Evolutionary conservation across 2,888 invertebrate species (phyloP).

Genomic region (Dicranocentrus wangi): DNA sequence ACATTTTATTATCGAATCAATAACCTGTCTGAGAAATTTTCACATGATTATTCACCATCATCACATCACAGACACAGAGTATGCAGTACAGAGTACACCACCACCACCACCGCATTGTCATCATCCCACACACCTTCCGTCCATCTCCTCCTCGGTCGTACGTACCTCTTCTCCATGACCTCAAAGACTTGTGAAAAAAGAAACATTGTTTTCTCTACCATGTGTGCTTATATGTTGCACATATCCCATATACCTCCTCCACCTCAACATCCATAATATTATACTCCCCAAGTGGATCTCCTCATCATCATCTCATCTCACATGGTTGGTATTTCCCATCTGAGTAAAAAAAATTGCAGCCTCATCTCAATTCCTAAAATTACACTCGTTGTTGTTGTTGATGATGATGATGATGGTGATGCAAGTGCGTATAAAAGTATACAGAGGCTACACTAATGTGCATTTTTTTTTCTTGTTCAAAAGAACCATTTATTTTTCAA

Average conservation of each 20-base stretch:
- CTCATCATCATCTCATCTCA: no score
- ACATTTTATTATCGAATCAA: slow-evolving; percentile 28
- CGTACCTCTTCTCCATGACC: slow-evolving; percentile 24
- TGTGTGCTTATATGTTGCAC: not conserved
- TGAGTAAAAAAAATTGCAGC: slow-evolving; percentile 8
- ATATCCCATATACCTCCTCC: no score
- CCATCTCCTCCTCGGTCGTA: not conserved
- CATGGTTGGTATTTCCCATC: no score
- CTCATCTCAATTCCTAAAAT: slow-evolving; percentile 8
- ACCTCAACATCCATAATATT: no score
- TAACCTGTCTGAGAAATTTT: slow-evolving; percentile 31
- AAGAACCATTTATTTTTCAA: slow-evolving; percentile 31
- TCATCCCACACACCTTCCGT: not conserved
- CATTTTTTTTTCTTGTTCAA: slow-evolving; percentile 2
- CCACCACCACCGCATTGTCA: slow-evolving; percentile 2
- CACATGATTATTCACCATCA: slow-evolving; percentile 19
- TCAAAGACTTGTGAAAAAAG: slow-evolving; percentile 16
- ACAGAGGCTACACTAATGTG: slow-evolving; percentile 4
- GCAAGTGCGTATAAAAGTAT: slow-evolving; percentile 1
- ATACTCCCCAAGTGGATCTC: no score
- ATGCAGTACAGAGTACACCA: no score
- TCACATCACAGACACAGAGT: not conserved
- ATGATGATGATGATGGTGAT: no score
- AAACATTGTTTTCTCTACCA: not conserved
- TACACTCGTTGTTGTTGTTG: no score